Evolutionary conservation across 2,113 vertebrate genomes (phyloP), one percentile per base, ranked within the genome.

Genomic region (Caloenas nicobarica): DNA sequence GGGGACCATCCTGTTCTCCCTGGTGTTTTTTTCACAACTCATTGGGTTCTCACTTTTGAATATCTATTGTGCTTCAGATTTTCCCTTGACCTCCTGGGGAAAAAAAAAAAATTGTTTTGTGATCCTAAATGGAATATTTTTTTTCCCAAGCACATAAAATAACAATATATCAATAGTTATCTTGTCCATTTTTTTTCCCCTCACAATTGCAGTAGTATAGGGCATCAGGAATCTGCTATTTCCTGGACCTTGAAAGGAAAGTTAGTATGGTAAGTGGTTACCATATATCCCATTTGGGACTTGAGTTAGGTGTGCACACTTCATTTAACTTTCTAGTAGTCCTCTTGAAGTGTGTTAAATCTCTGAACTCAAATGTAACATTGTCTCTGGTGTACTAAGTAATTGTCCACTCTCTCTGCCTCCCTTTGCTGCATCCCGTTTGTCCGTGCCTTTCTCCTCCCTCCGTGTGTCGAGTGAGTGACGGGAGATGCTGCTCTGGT

Each of bases 391-490:
- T 18, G n/a, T 31, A 4, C n/a, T 56, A 19, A 46, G 57, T 9
- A 80, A 61, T 44, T 34, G 60, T 53, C 48, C 5, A 8, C 28
- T 19, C 10, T 5, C 44, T 34, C 22, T 64, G 42, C n/a, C 29
- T 48, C 1, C 8, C n/a, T 36, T 12, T 46, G 25, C 56, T 58
- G 21, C n/a, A 11, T 29, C 62, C 24, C 1, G 0, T 29, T 68
- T 78, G 9, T 29, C 14, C 1, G 11, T 17, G 33, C 11, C 22
- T 51, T 44, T 14, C 33, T 33, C 28, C 21, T 70, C 11, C 0
- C 26, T 56, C 56, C 19, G 10, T 13, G 21, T 14, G 48, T 2
- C 16, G 62, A 13, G 33, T 11, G 24, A 29, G 51, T 2, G 10
- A 4, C 31, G 44, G 44, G n/a, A 40, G 76, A 1, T 31, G 33